Evolutionary conservation across 2,797 vertebrate genomes (phyloP).

Genomic region (Gambelia wislizenii): DNA sequence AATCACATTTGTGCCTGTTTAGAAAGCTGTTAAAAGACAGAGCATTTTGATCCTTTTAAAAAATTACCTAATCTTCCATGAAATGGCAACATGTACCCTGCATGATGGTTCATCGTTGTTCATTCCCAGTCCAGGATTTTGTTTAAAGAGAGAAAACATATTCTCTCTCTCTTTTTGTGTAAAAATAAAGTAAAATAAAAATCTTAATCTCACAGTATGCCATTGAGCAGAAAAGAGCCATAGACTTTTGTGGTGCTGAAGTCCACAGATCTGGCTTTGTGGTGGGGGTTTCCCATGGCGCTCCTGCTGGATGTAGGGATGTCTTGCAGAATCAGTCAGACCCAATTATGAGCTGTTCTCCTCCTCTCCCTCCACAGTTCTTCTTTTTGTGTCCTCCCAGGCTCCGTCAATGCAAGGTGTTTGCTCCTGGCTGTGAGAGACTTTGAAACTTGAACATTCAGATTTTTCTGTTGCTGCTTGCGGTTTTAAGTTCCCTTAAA

Average conservation of each 20-base stretch:
- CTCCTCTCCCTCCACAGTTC: neutral
- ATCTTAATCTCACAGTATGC: constrained; percentile 64
- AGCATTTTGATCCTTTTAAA: no score
- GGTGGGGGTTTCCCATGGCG: constrained; percentile 53
- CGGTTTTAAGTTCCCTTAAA: constrained; percentile 41
- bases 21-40: neutral
- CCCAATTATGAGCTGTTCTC: constrained; percentile 63
- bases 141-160: constrained; percentile 61
- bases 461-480: constrained; percentile 39
- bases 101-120: constrained; percentile 49
- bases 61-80: neutral
- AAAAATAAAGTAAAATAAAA: neutral
- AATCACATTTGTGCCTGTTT: neutral
- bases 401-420: neutral
- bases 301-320: constrained; percentile 62
- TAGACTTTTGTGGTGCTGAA: constrained; percentile 53
- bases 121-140: constrained; percentile 62
- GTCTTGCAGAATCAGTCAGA: constrained; percentile 51
- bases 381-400: constrained; percentile 7
- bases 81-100: constrained; percentile 32
- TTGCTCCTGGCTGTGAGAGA: constrained; percentile 30
- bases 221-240: constrained; percentile 63
- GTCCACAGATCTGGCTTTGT: constrained; percentile 71
- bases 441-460: constrained; percentile 54
- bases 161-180: neutral